Base-by-base conservation (phyloP, 2,113 vertebrate species). In the Anarhynchus alexandrinus region DNA sequence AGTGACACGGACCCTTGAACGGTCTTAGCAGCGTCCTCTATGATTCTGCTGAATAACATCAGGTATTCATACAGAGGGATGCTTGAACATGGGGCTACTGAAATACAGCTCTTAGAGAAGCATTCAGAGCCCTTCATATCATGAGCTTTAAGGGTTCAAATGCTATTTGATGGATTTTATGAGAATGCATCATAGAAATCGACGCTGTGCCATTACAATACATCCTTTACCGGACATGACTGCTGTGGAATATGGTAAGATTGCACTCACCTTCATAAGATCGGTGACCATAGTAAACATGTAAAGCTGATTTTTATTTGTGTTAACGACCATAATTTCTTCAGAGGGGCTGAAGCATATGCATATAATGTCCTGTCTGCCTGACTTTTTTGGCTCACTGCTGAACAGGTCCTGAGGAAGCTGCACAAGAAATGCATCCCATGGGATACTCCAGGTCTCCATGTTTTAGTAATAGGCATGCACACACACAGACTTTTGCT, bases 321-420 rank as follows among this genome's bases (percentile, higher is more conserved):
- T 99, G 96, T 98, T 98, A 97, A 98, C 52, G 0, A 98, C 96
- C 82, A 99, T 97, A 0, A 71, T 98, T 92, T 99, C 98, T 96
- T 99, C 99, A 8, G 99, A 98, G 34, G 99, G 99, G 91, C 99
- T 99, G 92, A 99, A 98, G 96, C 98, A 99, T 96, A 99, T 97
- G 42, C 97, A 98, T 42, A 97, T 83, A 71, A 99, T 94, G 43
- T 99, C 98, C 97, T 99, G 99, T 32, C 91, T 96, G 76, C 97
- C 89, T 8, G 98, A 98, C 15, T 94, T 97, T 59, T 96, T 98
- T 36, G 98, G 96, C 34, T 98, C 98, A 4, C 61, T 97, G 93
- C 97, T 98, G 93, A 94, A 96, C 2, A n/a, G 94, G 86, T 99
- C 98, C 66, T 96, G 38, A 40, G 99, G 99, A 94, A 99, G 98